Conservation (phyloP, 2,888 invertebrate genomes). For the Rhagonycha fulva region DNA sequence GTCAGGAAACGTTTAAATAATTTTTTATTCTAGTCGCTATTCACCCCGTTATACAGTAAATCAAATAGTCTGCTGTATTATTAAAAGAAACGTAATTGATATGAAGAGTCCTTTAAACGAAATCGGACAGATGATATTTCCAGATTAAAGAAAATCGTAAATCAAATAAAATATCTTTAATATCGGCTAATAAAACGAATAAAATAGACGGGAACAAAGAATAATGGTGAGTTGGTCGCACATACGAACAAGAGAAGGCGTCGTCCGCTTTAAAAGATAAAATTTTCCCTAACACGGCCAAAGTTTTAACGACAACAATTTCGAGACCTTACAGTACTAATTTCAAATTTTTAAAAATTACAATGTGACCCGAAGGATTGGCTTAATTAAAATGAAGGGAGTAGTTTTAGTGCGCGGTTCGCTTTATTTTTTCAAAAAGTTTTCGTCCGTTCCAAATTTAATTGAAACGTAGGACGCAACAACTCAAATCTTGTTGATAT, state of each 20-base stretch:
- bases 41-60: neutral
- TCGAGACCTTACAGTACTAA: neutral
- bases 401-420: neutral
- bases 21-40: neutral
- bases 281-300: neutral
- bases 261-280: neutral
- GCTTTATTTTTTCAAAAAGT: neutral
- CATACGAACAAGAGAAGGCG: neutral
- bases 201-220: neutral
- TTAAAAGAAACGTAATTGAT: neutral
- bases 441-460: neutral
- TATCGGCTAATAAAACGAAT: slow-evolving; percentile 1
- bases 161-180: slow-evolving; percentile 4
- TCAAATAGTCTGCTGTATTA: neutral
- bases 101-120: neutral
- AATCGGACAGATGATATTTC: neutral
- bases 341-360: neutral
- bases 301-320: neutral
- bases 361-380: neutral
- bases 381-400: neutral
- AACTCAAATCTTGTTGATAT: neutral
- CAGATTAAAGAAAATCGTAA: neutral
- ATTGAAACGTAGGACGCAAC: neutral
- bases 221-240: neutral
- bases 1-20: neutral